Conservation (phyloP, 1,140 invertebrate genomes). For the Caenorhabditis elegans region DNA sequence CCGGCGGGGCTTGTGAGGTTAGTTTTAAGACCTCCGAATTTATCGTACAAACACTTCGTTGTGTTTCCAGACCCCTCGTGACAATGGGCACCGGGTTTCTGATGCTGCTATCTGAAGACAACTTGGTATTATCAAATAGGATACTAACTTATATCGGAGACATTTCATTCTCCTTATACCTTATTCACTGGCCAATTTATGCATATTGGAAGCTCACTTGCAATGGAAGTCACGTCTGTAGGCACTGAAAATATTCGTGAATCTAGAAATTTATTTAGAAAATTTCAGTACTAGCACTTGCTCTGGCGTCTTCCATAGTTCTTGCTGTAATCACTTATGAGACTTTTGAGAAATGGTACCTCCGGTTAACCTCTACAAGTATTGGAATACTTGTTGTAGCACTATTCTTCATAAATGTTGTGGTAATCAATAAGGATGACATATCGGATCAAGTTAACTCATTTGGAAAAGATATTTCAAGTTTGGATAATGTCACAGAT, state of each 20-base stretch:
- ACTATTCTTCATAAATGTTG: background rate
- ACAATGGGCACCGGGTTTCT: background rate
- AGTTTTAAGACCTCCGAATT: no score
- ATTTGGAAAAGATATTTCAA: background rate
- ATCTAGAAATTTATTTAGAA: no score
- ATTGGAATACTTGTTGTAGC: background rate
- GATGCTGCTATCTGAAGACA: background rate
- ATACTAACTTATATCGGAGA: background rate
- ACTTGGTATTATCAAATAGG: background rate
- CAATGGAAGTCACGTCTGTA: background rate
- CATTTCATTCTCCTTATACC: background rate
- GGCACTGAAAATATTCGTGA: no score
- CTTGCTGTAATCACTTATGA: background rate
- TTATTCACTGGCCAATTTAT: background rate
- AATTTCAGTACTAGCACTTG: background rate
- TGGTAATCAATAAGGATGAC: background rate
- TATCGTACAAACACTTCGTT: no score
- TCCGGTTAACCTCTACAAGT: background rate
- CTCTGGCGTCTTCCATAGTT: background rate
- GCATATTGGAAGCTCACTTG: background rate
- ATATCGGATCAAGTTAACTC: background rate
- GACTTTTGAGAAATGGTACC: slow-evolving; percentile 3
- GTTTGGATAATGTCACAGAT: slow-evolving; percentile 10
- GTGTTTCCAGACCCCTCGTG: background rate
- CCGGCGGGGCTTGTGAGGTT: background rate